A percentile compares a stretch with the other conserved stretches of the same genome.
Conservation (phyloP, 2,113 vertebrate genomes). For the Onychorhynchus coronatus region DNA sequence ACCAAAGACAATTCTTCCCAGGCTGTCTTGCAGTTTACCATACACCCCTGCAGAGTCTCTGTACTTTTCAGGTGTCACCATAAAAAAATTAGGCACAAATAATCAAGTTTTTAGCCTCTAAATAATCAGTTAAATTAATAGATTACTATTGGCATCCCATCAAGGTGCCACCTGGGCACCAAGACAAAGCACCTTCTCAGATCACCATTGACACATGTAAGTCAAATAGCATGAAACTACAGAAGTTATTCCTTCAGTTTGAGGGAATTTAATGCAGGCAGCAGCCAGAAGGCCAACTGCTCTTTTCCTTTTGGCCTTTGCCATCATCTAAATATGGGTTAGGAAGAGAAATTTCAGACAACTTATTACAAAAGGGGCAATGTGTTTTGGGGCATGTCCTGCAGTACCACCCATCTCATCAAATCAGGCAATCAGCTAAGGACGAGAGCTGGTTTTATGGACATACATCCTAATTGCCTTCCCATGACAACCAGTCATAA, state of each 20-base stretch:
- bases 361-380: background rate
- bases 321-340: background rate
- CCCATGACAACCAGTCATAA: background rate
- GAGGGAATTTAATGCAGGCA: background rate
- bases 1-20: background rate
- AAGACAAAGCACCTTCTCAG: background rate
- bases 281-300: background rate
- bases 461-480: background rate
- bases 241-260: background rate
- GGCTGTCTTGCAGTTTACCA: background rate
- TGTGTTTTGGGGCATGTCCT: background rate
- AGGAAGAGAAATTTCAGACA: background rate
- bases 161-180: background rate
- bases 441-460: background rate
- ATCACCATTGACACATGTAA: background rate
- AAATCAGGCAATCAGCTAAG: background rate
- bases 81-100: background rate
- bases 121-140: background rate
- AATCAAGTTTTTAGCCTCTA: background rate
- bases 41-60: background rate
- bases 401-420: background rate
- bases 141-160: background rate
- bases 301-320: background rate
- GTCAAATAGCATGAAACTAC: background rate
- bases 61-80: background rate